Evolutionary conservation across 2,797 vertebrate genomes (phyloP).

Genomic region (Halcyon chelicuti): DNA sequence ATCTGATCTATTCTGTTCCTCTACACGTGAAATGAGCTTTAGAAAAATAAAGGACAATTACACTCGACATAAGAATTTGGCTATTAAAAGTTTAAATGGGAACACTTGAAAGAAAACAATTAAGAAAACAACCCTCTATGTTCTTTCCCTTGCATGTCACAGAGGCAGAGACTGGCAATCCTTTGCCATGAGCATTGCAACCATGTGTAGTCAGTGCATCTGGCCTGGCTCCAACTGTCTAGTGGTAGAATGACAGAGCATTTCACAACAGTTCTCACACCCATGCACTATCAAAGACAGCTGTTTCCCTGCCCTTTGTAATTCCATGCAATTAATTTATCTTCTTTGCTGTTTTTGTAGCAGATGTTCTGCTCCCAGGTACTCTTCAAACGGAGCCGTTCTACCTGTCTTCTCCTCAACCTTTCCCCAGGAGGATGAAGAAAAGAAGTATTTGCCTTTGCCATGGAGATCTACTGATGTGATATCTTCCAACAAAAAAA

Average conservation of each 20-base stretch:
- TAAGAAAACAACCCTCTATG: background rate
- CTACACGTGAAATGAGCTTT: fast-evolving
- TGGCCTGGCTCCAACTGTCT: background rate
- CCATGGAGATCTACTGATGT: background rate
- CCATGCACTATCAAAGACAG: background rate
- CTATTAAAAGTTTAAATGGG: background rate
- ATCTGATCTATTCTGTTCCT: background rate
- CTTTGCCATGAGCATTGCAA: background rate
- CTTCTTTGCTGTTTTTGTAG: background rate
- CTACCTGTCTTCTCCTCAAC: background rate
- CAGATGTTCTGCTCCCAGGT: background rate
- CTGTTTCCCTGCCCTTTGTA: background rate
- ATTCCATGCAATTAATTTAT: background rate
- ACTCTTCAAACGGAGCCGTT: background rate
- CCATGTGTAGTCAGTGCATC: background rate
- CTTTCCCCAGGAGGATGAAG: background rate
- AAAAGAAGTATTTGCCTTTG: background rate
- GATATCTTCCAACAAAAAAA: background rate
- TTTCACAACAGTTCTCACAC: conserved; percentile 19
- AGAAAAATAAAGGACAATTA: background rate
- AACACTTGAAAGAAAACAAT: background rate
- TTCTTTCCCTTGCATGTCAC: background rate
- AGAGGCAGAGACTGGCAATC: background rate
- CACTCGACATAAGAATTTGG: background rate
- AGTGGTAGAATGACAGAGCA: background rate